phyloP scores from a whole-genome alignment of 2,888 invertebrate genomes.

The Pyrrhia umbra region DNA sequence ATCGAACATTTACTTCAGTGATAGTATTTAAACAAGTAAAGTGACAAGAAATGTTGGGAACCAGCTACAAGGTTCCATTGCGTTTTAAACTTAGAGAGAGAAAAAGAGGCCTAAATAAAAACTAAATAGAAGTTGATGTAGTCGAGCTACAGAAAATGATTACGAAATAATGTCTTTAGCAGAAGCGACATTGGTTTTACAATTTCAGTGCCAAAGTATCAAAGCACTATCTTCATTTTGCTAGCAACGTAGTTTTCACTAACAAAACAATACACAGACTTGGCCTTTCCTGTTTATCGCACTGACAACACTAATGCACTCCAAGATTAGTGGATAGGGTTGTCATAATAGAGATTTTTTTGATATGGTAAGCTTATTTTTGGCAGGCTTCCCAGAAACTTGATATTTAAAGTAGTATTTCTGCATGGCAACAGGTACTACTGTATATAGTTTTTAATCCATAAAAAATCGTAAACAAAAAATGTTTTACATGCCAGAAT shows the following conservation, averaged over 20 bases:
- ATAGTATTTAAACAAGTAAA: too few species aligned
- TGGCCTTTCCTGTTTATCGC: slow-evolving; percentile 50
- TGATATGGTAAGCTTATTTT: too few species aligned
- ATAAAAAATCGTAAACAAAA: too few species aligned
- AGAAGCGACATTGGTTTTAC: slow-evolving; percentile 3
- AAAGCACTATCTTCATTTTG: slow-evolving; percentile 4
- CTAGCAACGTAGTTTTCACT: slow-evolving; percentile 25
- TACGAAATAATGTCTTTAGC: neutral
- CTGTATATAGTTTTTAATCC: too few species aligned
- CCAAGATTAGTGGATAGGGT: slow-evolving; percentile 53
- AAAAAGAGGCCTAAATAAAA: neutral
- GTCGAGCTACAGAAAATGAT: neutral
- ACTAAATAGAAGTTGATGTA: too few species aligned
- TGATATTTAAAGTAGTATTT: too few species aligned
- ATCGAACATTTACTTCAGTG: too few species aligned
- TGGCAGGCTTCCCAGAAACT: too few species aligned
- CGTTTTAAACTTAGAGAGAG: neutral
- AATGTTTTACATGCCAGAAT: too few species aligned
- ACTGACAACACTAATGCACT: slow-evolving; percentile 62
- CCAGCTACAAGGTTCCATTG: neutral
- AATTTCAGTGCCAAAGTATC: slow-evolving; percentile 13
- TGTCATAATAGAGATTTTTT: neutral
- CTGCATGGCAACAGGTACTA: too few species aligned
- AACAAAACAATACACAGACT: slow-evolving; percentile 46
- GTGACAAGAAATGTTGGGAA: too few species aligned